Evolutionary conservation across 2,113 vertebrate species (phyloP), one percentile per base, ranked within the genome.

Genomic region (Nycticryphes semicollaris): DNA sequence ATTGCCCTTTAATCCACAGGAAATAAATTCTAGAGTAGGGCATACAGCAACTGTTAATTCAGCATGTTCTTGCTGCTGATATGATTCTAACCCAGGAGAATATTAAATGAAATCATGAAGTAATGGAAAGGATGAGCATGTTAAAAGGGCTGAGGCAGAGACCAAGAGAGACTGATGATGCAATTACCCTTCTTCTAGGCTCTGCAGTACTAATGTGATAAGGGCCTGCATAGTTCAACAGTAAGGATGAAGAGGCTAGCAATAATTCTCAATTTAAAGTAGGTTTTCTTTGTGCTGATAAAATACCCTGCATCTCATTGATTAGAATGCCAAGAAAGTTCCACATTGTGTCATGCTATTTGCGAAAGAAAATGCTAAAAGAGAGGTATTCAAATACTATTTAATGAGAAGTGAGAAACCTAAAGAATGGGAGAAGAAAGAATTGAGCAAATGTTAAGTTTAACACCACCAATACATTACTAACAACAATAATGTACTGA

Each of bases 21-120:
- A 89, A 92, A 88, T 15, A 43, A 74, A 84, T 82, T 90, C 54
- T 50, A 43, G 22, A 93, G 51, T 56, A 85, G 41, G 91, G 10
- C 7, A 53, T 33, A 47, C 4, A 62, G 13, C 18, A 87, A 66
- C 30, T 63, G 47, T 59, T 96, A 90, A 92, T 95, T 96, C 63
- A 64, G 30, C 60, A 62, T 79, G 9, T 56, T 94, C 33, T 60
- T 89, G 37, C n/a, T 90, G 35, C 85, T 84, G 57, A 18, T 84
- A 45, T 39, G 35, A 81, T 93, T 96, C 48, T 90, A 91, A 85
- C n/a, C 45, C 48, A 78, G 37, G 62, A 89, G 54, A 97, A 92
- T 95, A 96, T 94, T 96, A 92, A 97, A 96, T 81, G 62, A 97
- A 97, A 94, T 87, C 21, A 85, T 84, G 63, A 94, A 94, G 48